A percentile compares a stretch with the other conserved stretches of the same genome.
phyloP scores from a whole-genome alignment of 53 echinoderm and acorn worm genomes.

The Crossaster papposus region DNA sequence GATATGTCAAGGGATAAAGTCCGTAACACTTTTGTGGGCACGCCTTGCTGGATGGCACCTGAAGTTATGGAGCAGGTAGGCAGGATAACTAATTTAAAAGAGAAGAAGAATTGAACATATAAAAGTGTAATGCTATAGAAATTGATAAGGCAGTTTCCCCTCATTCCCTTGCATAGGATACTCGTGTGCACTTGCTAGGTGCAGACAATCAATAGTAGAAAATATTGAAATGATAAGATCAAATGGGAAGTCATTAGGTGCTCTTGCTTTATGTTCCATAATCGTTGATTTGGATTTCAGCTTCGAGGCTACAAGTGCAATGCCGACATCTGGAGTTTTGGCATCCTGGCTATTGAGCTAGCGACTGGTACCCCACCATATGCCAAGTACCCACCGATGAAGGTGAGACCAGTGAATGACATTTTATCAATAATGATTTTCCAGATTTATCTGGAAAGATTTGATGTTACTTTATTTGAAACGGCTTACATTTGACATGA shows the following conservation, averaged over 20 bases:
- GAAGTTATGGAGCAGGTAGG: slow-evolving; percentile 99
- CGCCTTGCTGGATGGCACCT: slow-evolving; percentile 99
- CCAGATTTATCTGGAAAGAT: no score
- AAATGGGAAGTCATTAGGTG: no score
- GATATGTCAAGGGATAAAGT: slow-evolving; percentile 96
- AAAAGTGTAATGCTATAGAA: no score
- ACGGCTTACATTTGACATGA: no score
- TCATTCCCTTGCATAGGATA: no score
- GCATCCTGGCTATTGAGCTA: slow-evolving; percentile 91
- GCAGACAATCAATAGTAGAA: no score
- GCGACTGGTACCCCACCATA: slow-evolving; percentile 96
- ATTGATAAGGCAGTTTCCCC: no score
- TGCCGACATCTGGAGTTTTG: slow-evolving; percentile 99
- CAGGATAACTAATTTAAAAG: background rate
- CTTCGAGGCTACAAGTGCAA: slow-evolving; percentile 87
- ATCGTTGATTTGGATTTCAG: slow-evolving; percentile 28
- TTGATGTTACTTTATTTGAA: no score
- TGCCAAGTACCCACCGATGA: slow-evolving; percentile 97
- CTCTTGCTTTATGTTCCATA: no score
- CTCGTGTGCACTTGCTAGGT: no score
- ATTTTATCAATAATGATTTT: background rate
- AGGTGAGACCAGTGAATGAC: slow-evolving; percentile 66
- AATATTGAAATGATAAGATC: no score
- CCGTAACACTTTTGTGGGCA: slow-evolving; percentile 93
- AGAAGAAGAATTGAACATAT: no score